A percentile compares a stretch with the other conserved stretches of the same genome.
Conservation (phyloP, 2,797 vertebrate species). For the Lithobates pipiens region DNA sequence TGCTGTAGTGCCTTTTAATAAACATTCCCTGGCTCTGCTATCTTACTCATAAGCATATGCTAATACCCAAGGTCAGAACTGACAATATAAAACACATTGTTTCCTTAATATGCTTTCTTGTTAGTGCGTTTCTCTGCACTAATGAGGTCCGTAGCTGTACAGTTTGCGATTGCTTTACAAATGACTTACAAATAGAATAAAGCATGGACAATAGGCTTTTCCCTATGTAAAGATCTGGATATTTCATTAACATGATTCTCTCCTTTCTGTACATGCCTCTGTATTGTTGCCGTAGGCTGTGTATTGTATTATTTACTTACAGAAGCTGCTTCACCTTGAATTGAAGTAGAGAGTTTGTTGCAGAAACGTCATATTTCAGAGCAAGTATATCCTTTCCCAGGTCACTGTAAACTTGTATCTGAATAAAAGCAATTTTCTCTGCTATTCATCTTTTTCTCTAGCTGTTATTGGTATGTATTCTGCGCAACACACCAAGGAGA, state of each 20-base stretch:
- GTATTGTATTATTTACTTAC: conserved; percentile 59
- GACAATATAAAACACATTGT: conserved; percentile 38
- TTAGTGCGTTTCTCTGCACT: conserved; percentile 38
- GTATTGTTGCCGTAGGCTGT: conserved; percentile 46
- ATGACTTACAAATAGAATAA: conserved; percentile 18
- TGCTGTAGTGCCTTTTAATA: neutral
- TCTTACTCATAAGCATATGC: neutral
- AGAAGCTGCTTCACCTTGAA: conserved; percentile 57
- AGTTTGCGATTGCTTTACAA: conserved; percentile 27
- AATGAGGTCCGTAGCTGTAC: conserved; percentile 32
- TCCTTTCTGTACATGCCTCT: conserved; percentile 26
- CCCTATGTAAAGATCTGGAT: conserved; percentile 11
- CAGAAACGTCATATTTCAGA: conserved; percentile 42
- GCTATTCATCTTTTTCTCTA: conserved; percentile 55
- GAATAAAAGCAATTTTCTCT: conserved; percentile 59
- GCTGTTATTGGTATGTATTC: conserved; percentile 52
- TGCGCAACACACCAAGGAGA: conserved; percentile 15
- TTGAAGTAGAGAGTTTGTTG: conserved; percentile 51
- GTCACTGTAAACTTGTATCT: conserved; percentile 56
- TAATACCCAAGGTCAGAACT: conserved; percentile 44
- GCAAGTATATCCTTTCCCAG: conserved; percentile 47
- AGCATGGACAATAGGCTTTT: conserved; percentile 3
- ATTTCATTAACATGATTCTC: conserved; percentile 31
- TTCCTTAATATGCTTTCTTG: conserved; percentile 36
- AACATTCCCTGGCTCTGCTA: conserved; percentile 1